Base-by-base conservation (phyloP, 1,140 invertebrate species). In the Zaprionus nigranus region DNA sequence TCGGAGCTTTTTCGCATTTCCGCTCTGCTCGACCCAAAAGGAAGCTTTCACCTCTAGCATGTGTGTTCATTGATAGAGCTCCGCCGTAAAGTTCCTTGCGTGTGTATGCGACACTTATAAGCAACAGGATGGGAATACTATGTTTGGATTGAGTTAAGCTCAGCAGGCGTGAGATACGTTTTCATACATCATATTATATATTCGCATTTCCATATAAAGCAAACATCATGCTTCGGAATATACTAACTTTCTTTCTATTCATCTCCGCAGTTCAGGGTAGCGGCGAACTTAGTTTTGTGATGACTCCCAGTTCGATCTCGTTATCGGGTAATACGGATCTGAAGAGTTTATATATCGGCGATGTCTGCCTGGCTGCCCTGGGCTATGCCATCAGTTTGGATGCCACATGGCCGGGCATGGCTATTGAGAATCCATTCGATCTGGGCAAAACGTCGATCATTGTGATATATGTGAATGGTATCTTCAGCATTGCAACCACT, bases 391-490 rank as follows among this genome's bases (percentile, higher is more conserved):
- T 95, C 12, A 94, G 94, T 75, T 93, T 94, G 61, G 57, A 74
- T 34, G 70, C 94, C 30, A 93, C 94, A 59, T 97, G 96, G 96
- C 93, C 93, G 72, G 96, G 96, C 13, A 82, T 97, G 62, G 93
- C 92, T 28, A 94, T 97, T 28, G 93, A 92, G 0, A 94, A 96
- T 93, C 95, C 96, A 2, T 97, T 98, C 74, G 93, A 95, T 64
- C 94, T 96, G 63, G 96, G 96, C n/a, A 95, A 96, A 92, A 71
- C n/a, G 0, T 95, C 95, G 20, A 94, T 96, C 60, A 95, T 97
- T 12, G 94, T 95, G 28, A 93, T 97, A 24, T 94, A 94, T 36
- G 93, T 97, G 26, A 95, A 96, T 92, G 96, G 96, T 65, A 92
- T 96, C 6, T 92, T 93, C 5, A 75, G 49, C 5, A 76, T 94